Percentiles rank a stretch among this genome's conserved stretches.
phyloP scores from a whole-genome alignment of 30 jellyfish, hydroid and myxozoan genomes.

The Pelagia noctiluca region DNA sequence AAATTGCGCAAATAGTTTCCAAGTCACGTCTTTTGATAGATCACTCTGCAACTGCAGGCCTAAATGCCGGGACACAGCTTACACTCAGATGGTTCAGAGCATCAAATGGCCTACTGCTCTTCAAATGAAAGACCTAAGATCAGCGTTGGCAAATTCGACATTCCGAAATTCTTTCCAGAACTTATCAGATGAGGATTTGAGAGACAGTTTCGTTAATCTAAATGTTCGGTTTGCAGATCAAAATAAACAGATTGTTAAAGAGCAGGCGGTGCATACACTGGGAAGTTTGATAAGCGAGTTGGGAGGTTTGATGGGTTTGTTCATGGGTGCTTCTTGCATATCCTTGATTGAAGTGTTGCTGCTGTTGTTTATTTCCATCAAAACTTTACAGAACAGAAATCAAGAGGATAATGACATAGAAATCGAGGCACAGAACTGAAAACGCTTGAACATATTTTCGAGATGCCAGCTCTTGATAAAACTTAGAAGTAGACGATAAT shows the following conservation, averaged over 20 bases:
- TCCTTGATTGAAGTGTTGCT: slow-evolving; percentile 12
- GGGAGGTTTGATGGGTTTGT: slow-evolving; percentile 45
- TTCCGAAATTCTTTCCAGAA: neutral
- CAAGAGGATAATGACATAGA: no score
- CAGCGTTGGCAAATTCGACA: neutral
- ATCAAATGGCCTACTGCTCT: neutral
- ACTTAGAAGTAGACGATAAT: no score
- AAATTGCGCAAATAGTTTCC: neutral
- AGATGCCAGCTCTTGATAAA: neutral
- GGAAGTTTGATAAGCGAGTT: slow-evolving; percentile 4
- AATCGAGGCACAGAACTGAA: neutral
- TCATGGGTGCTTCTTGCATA: slow-evolving; percentile 23
- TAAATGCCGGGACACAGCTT: neutral
- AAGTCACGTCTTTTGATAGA: neutral
- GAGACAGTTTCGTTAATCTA: neutral
- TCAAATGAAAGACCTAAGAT: neutral
- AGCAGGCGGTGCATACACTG: slow-evolving; percentile 1
- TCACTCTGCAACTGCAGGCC: neutral
- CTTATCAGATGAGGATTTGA: neutral
- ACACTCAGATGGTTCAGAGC: neutral
- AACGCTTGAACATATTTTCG: neutral
- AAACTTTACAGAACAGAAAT: neutral
- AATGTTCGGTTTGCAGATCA: neutral
- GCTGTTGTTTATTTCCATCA: neutral
- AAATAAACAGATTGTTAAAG: neutral